Base-by-base conservation (phyloP, 2,797 vertebrate species). In the Microcaecilia unicolor region DNA sequence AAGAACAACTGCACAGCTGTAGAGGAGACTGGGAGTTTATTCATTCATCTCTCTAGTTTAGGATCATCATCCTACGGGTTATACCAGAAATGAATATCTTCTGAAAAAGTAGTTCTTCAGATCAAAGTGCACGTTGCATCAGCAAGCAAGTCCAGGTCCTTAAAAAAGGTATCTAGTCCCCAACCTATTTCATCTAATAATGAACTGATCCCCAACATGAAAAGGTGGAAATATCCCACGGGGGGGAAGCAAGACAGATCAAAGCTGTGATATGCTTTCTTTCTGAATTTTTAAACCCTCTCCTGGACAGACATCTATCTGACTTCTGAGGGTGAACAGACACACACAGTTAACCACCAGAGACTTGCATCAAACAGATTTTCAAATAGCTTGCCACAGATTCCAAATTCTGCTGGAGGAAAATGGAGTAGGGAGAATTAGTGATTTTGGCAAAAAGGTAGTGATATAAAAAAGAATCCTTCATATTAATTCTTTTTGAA, bases 311-410 rank as follows among this genome's bases (percentile, higher is more conserved):
- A 50, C 48, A 60, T 69, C 55, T 60, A 55, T 58, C 57, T 28
- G 22, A 67, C 15, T 37, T 55, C 46, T 54, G 47, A 36, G 10
- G 58, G 55, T 16, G 34, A 58, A 47, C 32, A 48, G 57, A 58
- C 55, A 47, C 46, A 15, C 53, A 30, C 28, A 46, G 41, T 45
- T 55, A 81, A 72, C 74, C 74, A 31, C 54, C 52, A 74, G 85
- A 84, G 77, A 48, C 65, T 44, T 16, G 83, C 83, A 83, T 88
- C 85, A 90, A 88, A 89, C 80, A 82, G 86, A 88, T 70, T 89
- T 69, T 52, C 64, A 75, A 80, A 85, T 74, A 48, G 80, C 61
- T 72, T 60, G 73, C 78, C 70, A 69, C 67, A 67, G 67, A 74
- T 80, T 80, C 37, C 37, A 53, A 46, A 42, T 54, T 51, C 44